phyloP scores from a whole-genome alignment of 1,140 invertebrate genomes.

The Lepidostoma basale region DNA sequence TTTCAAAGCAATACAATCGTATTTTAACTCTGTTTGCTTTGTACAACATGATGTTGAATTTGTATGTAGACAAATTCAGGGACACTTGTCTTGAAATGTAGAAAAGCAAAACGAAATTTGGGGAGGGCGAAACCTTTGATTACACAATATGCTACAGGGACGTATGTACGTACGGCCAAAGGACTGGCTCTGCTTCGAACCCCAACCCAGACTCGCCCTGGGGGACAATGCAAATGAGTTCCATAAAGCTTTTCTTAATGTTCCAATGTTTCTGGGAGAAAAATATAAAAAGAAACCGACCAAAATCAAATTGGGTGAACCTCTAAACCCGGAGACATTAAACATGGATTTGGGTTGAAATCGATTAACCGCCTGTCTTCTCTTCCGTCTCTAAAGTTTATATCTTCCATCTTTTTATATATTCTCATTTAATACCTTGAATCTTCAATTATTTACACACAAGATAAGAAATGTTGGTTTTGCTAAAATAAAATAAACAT shows the following conservation, averaged over 20 bases:
- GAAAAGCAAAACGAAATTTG: not conserved
- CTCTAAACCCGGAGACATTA: constrained; percentile 42
- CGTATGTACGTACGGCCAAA: not conserved
- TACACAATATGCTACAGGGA: not conserved
- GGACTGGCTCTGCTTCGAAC: constrained; percentile 7
- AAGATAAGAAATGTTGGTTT: too few relatives aligned
- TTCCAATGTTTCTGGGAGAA: constrained; percentile 22
- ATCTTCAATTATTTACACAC: not conserved
- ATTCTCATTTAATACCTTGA: not conserved
- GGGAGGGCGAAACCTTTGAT: constrained; percentile 9
- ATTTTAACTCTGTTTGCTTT: too few relatives aligned
- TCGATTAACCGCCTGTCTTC: constrained; percentile 38
- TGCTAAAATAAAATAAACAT: too few relatives aligned
- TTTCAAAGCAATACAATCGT: too few relatives aligned
- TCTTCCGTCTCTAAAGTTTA: not conserved
- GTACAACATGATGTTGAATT: too few relatives aligned
- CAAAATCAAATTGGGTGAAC: constrained; percentile 42
- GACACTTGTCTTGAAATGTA: not conserved
- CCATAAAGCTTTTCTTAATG: constrained; percentile 29
- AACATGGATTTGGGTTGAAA: constrained; percentile 45
- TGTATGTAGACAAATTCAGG: too few relatives aligned
- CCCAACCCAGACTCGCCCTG: not conserved
- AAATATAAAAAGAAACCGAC: constrained; percentile 36
- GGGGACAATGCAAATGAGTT: constrained; percentile 41
- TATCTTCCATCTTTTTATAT: too few relatives aligned